These are phyloP conservation scores for Callipepla squamata DNA, from an alignment of 2,113 vertebrate species.

Conservation along the genomic window DNA sequence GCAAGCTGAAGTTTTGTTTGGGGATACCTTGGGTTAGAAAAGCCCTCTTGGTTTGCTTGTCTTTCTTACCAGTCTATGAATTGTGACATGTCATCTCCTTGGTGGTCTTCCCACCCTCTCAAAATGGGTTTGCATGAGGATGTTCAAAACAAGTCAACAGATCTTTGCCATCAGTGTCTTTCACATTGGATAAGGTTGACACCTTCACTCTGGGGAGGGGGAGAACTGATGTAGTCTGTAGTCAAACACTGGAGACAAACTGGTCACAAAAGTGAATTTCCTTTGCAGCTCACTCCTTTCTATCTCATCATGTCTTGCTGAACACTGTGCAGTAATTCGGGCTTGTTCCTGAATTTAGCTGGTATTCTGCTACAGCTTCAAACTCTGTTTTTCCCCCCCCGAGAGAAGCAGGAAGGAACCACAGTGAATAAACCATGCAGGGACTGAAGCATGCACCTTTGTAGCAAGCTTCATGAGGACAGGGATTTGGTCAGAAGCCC, in stretches of 20 bases:
- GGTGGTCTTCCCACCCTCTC: background rate
- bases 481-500: background rate
- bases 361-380: background rate
- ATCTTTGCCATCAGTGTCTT: background rate
- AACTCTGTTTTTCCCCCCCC: background rate
- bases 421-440: background rate
- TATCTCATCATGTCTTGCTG: background rate
- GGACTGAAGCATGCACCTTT: background rate
- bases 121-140: background rate
- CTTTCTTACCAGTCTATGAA: conserved; percentile 3
- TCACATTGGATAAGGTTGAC: background rate
- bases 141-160: conserved; percentile 3
- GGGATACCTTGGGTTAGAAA: conserved; percentile 1
- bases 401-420: background rate
- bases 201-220: background rate
- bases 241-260: background rate
- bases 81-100: conserved; percentile 47
- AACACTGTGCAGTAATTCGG: background rate
- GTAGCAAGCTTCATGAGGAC: background rate
- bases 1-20: background rate
- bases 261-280: background rate
- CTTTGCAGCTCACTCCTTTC: background rate
- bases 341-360: background rate
- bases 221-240: background rate
- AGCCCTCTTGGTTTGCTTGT: background rate